A percentile compares a stretch with the other conserved stretches of the same genome.
Conservation (phyloP, 2,888 invertebrate genomes). For the Drosophila glabriapex region DNA sequence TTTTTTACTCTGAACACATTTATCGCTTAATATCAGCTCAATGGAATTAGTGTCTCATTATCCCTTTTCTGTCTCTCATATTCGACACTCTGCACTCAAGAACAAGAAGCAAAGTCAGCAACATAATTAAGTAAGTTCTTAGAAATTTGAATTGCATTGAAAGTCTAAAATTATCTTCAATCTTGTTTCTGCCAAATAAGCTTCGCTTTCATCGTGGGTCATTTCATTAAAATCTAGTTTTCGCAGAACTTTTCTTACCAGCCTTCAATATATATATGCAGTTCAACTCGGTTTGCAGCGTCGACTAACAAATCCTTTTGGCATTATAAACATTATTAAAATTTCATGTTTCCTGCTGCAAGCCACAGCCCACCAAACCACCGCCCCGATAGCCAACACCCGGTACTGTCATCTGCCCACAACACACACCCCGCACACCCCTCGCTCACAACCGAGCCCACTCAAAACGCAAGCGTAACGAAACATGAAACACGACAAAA, state of each 20-base stretch:
- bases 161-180: background rate
- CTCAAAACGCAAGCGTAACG: conserved; percentile 75
- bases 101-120: background rate
- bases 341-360: conserved; percentile 78
- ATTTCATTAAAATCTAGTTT: background rate
- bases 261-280: conserved; percentile 49
- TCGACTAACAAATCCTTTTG: conserved; percentile 81
- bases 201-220: background rate
- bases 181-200: background rate
- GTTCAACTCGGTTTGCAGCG: conserved; percentile 65
- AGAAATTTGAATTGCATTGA: background rate
- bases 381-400: conserved; percentile 17
- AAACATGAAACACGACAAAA: conserved; percentile 72
- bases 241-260: background rate
- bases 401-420: conserved; percentile 1
- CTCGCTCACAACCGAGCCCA: conserved; percentile 33
- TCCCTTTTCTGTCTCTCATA: background rate
- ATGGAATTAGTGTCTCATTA: background rate
- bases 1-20: background rate
- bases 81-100: background rate
- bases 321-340: conserved; percentile 83
- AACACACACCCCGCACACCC: background rate
- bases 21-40: background rate
- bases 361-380: conserved; percentile 39
- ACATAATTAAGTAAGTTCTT: background rate